Percentiles rank a stretch among this genome's conserved stretches.
Conservation (phyloP, 2,797 vertebrate species). For the Leptoclinus maculatus region DNA sequence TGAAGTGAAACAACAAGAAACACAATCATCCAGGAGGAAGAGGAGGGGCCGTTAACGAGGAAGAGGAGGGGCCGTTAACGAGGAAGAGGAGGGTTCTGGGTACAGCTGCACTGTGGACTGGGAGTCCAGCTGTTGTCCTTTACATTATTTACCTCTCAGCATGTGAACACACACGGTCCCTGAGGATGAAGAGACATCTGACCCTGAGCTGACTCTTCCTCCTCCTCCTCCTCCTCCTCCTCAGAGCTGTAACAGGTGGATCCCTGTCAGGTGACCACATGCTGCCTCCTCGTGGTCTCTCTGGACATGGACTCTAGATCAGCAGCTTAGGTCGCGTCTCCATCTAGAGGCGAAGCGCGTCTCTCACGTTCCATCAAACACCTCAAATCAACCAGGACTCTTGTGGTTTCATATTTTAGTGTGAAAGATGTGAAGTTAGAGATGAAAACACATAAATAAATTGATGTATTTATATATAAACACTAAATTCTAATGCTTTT, state of each 20-base stretch:
- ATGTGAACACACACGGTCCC: no score
- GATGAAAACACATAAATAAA: background rate
- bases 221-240: background rate
- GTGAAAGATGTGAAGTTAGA: background rate
- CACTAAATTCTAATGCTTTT: background rate
- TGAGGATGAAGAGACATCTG: background rate
- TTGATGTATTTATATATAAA: background rate
- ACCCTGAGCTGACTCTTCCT: conserved; percentile 2
- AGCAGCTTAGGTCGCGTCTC: conserved; percentile 34
- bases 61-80: no score
- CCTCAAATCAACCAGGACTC: no score
- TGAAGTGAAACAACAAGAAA: no score
- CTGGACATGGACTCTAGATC: background rate
- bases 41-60: no score
- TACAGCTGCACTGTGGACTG: no score
- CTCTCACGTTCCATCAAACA: background rate
- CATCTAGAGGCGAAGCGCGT: conserved; percentile 51
- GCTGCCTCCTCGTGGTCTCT: conserved; percentile 42
- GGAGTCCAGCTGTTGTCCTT: no score
- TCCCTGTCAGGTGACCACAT: background rate
- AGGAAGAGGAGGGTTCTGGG: no score
- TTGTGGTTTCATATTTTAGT: background rate
- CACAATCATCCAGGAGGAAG: no score
- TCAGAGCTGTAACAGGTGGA: conserved; percentile 47
- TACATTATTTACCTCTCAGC: no score